Base-by-base conservation (phyloP, 2,113 vertebrate genomes). In the Paraplagusia blochii region DNA sequence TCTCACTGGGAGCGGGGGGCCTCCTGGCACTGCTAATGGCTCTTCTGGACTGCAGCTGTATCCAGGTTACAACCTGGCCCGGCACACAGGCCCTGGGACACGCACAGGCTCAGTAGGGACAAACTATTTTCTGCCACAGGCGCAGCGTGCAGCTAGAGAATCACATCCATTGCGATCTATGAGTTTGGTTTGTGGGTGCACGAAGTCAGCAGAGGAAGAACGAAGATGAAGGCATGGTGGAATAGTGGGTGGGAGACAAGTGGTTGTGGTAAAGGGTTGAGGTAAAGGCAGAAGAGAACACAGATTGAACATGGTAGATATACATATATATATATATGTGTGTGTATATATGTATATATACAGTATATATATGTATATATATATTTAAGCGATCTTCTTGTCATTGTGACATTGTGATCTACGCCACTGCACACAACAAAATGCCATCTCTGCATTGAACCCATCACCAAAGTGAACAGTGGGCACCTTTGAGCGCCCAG, bases 41-140 rank as follows among this genome's bases (percentile, higher is more conserved):
- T 86, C 76, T 77, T 86, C 77, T 85, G 82, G 81, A 83, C 83
- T 71, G 66, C 84, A 85, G 85, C 82, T 87, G 83, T 80, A 84
- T 84, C 85, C 85, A 87, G 85, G 83, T 81, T 83, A 86, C 79
- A 78, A 80, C 81, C 74, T 62, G 72, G 81, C 60, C 73, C 66
- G 74, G 62, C 53, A 43, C 38, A 66, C 68, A 62, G 67, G 66
- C 68, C 52, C 40, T 15, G 56, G 58, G 76, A 77, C 53, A 7
- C 50, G 48, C 53, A 51, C 51, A 29, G 72, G 58, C 74, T 72
- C 67, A 49, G 34, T 18, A 54, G 76, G 53, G 70, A 74, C 55
- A 69, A 58, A 69, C 59, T 53, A 50, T 50, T 81, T 36, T 35
- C 76, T 68, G 64, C 53, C 39, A 79, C 59, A 65, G 61, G 48